phyloP scores from a whole-genome alignment of 1,140 invertebrate genomes.

The Panulirus ornatus region DNA sequence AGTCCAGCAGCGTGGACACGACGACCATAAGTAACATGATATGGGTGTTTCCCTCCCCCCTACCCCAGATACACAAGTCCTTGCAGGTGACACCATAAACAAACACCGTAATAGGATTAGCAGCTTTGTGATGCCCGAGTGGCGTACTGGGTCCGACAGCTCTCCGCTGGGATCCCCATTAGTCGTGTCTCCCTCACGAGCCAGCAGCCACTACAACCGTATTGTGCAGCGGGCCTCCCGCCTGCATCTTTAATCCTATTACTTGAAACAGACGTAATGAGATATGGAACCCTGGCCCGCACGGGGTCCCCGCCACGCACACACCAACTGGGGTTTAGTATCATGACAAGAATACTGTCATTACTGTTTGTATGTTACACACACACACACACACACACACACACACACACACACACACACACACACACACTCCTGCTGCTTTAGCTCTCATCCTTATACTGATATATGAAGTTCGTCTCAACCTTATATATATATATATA shows the following conservation, averaged over 20 bases:
- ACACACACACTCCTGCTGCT: background rate
- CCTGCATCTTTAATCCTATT: constrained; percentile 24
- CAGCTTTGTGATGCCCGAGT: constrained; percentile 44
- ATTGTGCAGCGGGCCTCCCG: background rate
- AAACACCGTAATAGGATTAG: constrained; percentile 69
- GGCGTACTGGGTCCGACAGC: constrained; percentile 17
- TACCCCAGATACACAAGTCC: constrained; percentile 13
- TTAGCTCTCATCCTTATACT: too few relatives aligned
- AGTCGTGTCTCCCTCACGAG: constrained; percentile 22
- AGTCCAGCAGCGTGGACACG: background rate
- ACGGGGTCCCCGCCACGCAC: background rate
- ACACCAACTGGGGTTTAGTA: too few relatives aligned
- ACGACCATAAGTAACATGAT: background rate
- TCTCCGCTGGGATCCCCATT: background rate
- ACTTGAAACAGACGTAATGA: constrained; percentile 8
- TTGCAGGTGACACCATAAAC: constrained; percentile 70
- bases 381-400: too few relatives aligned
- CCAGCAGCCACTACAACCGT: constrained; percentile 20
- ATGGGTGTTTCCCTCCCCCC: background rate
- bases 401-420: background rate
- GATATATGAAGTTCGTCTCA: too few relatives aligned
- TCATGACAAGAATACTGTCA: too few relatives aligned
- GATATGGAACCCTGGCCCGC: constrained; percentile 24
- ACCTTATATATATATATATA: too few relatives aligned
- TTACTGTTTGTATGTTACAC: too few relatives aligned